phyloP scores from a whole-genome alignment of 2,113 vertebrate species.

The Phyllostomus hastatus region DNA sequence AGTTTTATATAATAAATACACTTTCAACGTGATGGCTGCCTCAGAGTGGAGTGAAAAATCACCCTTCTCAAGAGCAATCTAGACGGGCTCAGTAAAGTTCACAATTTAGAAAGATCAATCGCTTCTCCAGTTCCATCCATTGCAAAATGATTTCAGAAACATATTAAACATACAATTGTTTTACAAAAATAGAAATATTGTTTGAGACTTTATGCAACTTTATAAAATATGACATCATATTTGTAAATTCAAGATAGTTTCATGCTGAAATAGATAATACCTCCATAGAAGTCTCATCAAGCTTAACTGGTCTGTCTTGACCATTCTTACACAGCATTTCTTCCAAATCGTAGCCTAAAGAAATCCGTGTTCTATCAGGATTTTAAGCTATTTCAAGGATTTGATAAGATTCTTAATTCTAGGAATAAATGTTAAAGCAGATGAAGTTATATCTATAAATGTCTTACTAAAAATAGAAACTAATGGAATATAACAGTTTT shows the following conservation, averaged over 20 bases:
- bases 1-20: slow-evolving; percentile 81
- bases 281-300: slow-evolving; percentile 35
- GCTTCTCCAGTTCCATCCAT: slow-evolving; percentile 68
- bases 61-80: slow-evolving; percentile 65
- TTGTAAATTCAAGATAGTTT: slow-evolving; percentile 66
- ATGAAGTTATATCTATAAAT: slow-evolving; percentile 43
- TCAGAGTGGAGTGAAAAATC: slow-evolving; percentile 77
- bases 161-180: slow-evolving; percentile 60
- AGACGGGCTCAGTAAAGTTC: slow-evolving; percentile 61
- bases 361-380: slow-evolving; percentile 56
- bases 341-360: slow-evolving; percentile 69
- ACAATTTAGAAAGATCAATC: slow-evolving; percentile 69
- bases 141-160: slow-evolving; percentile 74
- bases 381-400: slow-evolving; percentile 52
- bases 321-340: slow-evolving; percentile 44
- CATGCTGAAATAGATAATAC: slow-evolving; percentile 65
- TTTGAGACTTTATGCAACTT: slow-evolving; percentile 66
- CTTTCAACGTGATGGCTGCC: slow-evolving; percentile 71
- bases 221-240: slow-evolving; percentile 65
- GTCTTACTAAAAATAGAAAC: slow-evolving; percentile 31
- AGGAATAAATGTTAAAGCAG: slow-evolving; percentile 65
- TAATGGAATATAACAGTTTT: slow-evolving; percentile 48
- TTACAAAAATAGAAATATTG: slow-evolving; percentile 81
- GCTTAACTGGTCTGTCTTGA: slow-evolving; percentile 69
- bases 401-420: slow-evolving; percentile 53